Percentiles rank a stretch among this genome's conserved stretches.
phyloP scores from a whole-genome alignment of 2,113 vertebrate species.

The Electrona antarctica region DNA sequence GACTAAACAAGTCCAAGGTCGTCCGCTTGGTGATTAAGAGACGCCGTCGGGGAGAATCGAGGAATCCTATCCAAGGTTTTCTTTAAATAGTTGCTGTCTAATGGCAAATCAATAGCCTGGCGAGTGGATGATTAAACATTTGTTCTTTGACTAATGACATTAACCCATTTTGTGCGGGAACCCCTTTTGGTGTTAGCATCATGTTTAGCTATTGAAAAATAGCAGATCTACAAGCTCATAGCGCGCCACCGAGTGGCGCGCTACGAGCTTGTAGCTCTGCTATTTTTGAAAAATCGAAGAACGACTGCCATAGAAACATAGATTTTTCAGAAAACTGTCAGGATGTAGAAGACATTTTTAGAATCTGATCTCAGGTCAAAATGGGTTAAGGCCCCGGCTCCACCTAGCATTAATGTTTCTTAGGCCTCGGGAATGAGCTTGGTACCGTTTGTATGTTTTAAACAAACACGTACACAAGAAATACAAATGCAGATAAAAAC shows the following conservation, averaged over 20 bases:
- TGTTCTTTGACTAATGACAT: slow-evolving; percentile 75
- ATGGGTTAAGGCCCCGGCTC: slow-evolving; percentile 43
- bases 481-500: slow-evolving; percentile 41
- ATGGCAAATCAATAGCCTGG: slow-evolving; percentile 74
- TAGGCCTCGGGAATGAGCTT: slow-evolving; percentile 36
- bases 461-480: slow-evolving; percentile 14
- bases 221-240: no score
- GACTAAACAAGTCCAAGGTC: slow-evolving; percentile 65
- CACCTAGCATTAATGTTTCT: slow-evolving; percentile 45
- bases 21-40: slow-evolving; percentile 57
- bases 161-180: no score
- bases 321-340: no score
- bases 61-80: slow-evolving; percentile 58
- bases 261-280: no score
- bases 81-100: slow-evolving; percentile 72
- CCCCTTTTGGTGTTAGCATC: no score
- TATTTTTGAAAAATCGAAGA: no score
- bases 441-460: slow-evolving; percentile 33
- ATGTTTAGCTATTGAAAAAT: no score
- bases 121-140: slow-evolving; percentile 76
- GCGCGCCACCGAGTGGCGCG: no score
- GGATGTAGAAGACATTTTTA: no score
- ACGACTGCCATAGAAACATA: no score
- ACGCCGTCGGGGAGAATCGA: slow-evolving; percentile 25
- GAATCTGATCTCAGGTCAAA: no score